Evolutionary conservation across 1,140 invertebrate species (phyloP).

Genomic region (Globodera rostochiensis): DNA sequence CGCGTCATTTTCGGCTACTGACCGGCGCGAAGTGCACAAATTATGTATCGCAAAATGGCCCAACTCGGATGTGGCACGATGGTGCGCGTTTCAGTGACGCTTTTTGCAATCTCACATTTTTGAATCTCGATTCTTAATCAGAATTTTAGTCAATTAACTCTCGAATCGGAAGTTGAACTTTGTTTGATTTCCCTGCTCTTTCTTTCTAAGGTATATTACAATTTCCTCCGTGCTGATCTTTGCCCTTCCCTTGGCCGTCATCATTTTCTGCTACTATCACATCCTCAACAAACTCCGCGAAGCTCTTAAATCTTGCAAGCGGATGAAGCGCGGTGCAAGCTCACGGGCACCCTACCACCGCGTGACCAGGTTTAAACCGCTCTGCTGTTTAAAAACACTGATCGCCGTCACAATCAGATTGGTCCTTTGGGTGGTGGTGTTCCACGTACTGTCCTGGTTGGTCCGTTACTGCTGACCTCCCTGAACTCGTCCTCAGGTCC

Average conservation of each 20-base stretch:
- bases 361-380: slow-evolving; percentile 48
- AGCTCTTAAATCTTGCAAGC: slow-evolving; percentile 58
- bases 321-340: slow-evolving; percentile 43
- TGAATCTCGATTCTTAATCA: too few relatives aligned
- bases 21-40: slow-evolving; percentile 36
- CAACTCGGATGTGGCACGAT: slow-evolving; percentile 54
- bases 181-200: neutral
- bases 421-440: slow-evolving; percentile 64
- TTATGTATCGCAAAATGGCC: slow-evolving; percentile 65
- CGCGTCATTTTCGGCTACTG: neutral
- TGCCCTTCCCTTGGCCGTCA: slow-evolving; percentile 55
- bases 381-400: neutral
- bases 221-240: slow-evolving; percentile 64
- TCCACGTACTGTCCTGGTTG: slow-evolving; percentile 61
- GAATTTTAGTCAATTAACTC: too few relatives aligned
- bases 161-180: too few relatives aligned
- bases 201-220: slow-evolving; percentile 59
- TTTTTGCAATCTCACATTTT: too few relatives aligned
- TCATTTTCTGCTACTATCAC: slow-evolving; percentile 64
- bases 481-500: slow-evolving; percentile 47
- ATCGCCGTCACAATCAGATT: slow-evolving; percentile 14
- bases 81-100: slow-evolving; percentile 30
- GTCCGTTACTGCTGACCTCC: slow-evolving; percentile 35
- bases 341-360: slow-evolving; percentile 61
- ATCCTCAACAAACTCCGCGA: slow-evolving; percentile 63